Percentiles rank a stretch among this genome's conserved stretches.
Evolutionary conservation across 1,140 invertebrate genomes (phyloP).

Genomic region (Batillaria attramentaria): DNA sequence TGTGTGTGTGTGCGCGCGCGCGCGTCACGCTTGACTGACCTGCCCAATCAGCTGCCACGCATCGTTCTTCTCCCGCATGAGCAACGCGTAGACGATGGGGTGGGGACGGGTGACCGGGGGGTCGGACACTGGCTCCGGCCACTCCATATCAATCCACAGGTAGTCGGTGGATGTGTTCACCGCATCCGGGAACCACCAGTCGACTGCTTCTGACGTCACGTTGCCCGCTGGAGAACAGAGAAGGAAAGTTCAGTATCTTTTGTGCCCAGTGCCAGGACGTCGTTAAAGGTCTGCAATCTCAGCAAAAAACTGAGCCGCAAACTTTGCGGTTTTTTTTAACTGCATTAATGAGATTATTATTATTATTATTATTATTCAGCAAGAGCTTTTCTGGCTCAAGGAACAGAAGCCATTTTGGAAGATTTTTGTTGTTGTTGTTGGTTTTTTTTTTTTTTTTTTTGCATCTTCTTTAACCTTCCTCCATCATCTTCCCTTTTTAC

Average conservation of each 20-base stretch:
- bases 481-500: too few relatives aligned
- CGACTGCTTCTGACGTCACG: background rate
- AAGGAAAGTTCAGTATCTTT: background rate
- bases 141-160: conserved; percentile 6
- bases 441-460: too few relatives aligned
- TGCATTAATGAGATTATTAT: background rate
- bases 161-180: conserved; percentile 26
- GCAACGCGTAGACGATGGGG: conserved; percentile 24
- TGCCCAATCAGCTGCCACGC: conserved; percentile 23
- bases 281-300: background rate
- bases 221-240: background rate
- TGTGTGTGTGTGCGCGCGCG: background rate
- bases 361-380: background rate
- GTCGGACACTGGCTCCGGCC: conserved; percentile 1
- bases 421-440: too few relatives aligned
- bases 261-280: background rate
- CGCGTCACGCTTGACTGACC: conserved; percentile 1
- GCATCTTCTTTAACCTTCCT: too few relatives aligned
- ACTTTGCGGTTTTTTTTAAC: background rate
- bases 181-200: background rate
- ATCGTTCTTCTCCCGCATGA: conserved; percentile 13
- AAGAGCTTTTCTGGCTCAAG: too few relatives aligned
- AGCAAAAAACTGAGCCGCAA: background rate
- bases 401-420: too few relatives aligned
- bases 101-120: conserved; percentile 3